phyloP scores from a whole-genome alignment of 2,888 invertebrate species.

The Patella depressa region DNA sequence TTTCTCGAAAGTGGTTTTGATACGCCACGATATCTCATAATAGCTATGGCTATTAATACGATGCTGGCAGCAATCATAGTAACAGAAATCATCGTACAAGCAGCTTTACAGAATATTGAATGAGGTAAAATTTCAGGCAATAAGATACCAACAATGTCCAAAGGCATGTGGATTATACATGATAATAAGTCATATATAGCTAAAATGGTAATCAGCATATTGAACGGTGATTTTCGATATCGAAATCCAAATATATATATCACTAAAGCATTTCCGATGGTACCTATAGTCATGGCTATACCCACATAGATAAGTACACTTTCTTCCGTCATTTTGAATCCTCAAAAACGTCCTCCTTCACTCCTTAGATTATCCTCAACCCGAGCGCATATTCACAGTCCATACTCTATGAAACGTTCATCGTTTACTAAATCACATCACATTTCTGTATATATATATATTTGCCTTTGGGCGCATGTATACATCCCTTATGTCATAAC shows the following conservation, averaged over 20 bases:
- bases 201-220: neutral
- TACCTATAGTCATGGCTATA: neutral
- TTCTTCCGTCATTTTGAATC: neutral
- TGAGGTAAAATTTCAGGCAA: neutral
- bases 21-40: neutral
- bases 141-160: neutral
- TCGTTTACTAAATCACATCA: no score
- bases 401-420: no score
- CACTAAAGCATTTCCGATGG: neutral
- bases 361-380: no score
- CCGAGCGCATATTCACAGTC: no score
- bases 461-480: no score
- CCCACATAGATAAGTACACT: neutral
- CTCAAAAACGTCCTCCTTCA: no score
- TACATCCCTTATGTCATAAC: no score
- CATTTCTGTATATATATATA: no score
- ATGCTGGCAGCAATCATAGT: neutral
- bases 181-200: neutral
- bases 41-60: neutral
- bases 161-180: neutral
- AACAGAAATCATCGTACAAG: neutral
- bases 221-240: neutral
- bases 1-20: neutral
- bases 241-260: neutral
- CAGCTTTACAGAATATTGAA: neutral